Conservation (phyloP, 1,140 invertebrate genomes). For the Pissodes strobi region DNA sequence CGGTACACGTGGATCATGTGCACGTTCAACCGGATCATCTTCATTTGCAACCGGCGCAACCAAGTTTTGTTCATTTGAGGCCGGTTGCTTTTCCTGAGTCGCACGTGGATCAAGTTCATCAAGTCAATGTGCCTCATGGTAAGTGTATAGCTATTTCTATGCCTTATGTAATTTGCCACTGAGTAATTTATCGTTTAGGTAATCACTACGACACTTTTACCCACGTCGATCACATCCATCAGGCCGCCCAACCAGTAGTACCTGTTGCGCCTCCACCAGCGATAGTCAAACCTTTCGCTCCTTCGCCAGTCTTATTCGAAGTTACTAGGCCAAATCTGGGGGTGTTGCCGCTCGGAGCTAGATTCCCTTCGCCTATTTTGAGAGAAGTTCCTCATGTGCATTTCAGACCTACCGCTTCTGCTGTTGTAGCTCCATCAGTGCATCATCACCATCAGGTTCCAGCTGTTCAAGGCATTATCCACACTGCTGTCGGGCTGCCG, state of each 20-base stretch:
- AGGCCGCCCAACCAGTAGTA: background rate
- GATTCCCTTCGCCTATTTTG: constrained; percentile 35
- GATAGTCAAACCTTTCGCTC: constrained; percentile 24
- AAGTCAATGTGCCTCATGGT: constrained; percentile 23
- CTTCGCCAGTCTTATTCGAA: constrained; percentile 40
- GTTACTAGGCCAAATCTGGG: constrained; percentile 44
- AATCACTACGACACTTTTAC: constrained; percentile 28
- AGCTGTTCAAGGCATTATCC: background rate
- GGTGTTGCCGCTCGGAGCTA: constrained; percentile 41
- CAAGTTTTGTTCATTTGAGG: background rate
- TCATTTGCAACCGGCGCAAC: constrained; percentile 22
- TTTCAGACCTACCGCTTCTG: background rate
- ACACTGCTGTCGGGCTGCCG: constrained; percentile 17
- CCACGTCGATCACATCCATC: constrained; percentile 32
- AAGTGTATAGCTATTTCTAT: background rate
- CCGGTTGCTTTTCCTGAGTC: background rate
- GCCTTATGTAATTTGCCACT: too few relatives aligned
- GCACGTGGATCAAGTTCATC: constrained; percentile 35
- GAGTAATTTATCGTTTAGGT: constrained; percentile 9
- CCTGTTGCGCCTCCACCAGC: constrained; percentile 20
- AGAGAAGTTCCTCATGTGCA: constrained; percentile 26
- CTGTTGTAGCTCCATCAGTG: background rate
- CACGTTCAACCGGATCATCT: background rate
- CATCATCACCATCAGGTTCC: background rate
- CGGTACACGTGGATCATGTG: constrained; percentile 9